A percentile compares a stretch with the other conserved stretches of the same genome.
These are phyloP conservation scores for Lithophane ornitopus DNA, from an alignment of 2,888 invertebrate genomes.

Conservation along the genomic window DNA sequence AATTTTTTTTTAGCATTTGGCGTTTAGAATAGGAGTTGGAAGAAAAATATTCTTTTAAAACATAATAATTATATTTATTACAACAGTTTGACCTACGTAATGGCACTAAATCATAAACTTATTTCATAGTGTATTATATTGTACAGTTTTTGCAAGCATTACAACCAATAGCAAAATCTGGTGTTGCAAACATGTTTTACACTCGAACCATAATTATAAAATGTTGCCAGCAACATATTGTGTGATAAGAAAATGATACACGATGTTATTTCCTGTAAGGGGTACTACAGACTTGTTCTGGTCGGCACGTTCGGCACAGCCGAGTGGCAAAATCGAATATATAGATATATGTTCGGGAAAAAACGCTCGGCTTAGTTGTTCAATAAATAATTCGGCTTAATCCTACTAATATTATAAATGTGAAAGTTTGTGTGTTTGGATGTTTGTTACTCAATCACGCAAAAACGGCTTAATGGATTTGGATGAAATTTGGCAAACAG, in stretches of 20 bases:
- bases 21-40: too few species aligned
- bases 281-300: background rate
- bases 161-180: background rate
- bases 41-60: conserved; percentile 29
- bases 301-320: background rate
- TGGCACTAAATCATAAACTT: conserved; percentile 62
- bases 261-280: background rate
- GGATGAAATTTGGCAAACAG: too few species aligned
- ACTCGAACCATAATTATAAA: background rate
- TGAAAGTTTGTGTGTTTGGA: too few species aligned
- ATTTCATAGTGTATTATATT: conserved; percentile 9
- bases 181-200: conserved; percentile 5
- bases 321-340: background rate
- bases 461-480: too few species aligned
- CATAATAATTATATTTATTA: conserved; percentile 58
- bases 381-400: background rate
- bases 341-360: background rate
- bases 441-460: too few species aligned
- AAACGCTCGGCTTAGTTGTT: background rate
- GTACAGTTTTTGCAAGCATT: conserved; percentile 5
- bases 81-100: conserved; percentile 59
- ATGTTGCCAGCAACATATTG: background rate
- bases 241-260: background rate
- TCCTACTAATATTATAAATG: too few species aligned
- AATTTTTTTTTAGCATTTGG: too few species aligned